Evolutionary conservation across 64 coral and sea anemone species (phyloP), one percentile per base, ranked within the genome.

Genomic region (Platygyra sinensis): DNA sequence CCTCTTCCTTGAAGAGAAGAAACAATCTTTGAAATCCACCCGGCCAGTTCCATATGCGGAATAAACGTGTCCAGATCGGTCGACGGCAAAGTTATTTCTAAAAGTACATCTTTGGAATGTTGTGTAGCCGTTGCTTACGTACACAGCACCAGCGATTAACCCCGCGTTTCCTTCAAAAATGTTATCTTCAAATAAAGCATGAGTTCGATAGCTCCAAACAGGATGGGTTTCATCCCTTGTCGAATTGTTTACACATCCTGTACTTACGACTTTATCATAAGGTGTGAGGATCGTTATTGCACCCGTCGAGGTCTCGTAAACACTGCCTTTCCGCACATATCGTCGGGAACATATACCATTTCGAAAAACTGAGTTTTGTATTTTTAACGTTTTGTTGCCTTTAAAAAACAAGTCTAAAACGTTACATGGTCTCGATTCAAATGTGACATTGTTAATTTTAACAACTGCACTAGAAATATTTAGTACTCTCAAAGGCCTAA

Each of bases 31-130:
- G 24, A 94, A 76, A 0, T 59, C 33, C 27, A 89, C 39, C 11
- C 62, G 52, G 13, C 78, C 79, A 10, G 22, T 89, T 29, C 87
- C 92, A 63, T 86, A n/a, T 78, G 38, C 80, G n/a, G 75, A 27
- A n/a, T 73, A 77, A 18, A 94, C 61, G 19, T 65, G 72, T 1
- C 62, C 86, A 12, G 79, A 80, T 19, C 50, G 24, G 7, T n/a
- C 28, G 10, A 78, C 2, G 46, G 80, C 69, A 72, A 78, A 89
- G 73, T 82, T 94, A 46, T 94, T 22, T 54, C 32, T 72, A n/a
- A 94, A 94, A 14, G 20, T 11, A 52, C 79, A 89, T 32, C 74
- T 80, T 14, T n/a, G 8, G 20, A 94, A 78, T 1, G 5, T 50
- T 11, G 61, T 73, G 16, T 67, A 65, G 13, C 69, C 87, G 25